Percentiles rank a stretch among this genome's conserved stretches.
These are phyloP conservation scores for Tachyglossus aculeatus DNA, from an alignment of 2,797 vertebrate species.

Conservation along the genomic window DNA sequence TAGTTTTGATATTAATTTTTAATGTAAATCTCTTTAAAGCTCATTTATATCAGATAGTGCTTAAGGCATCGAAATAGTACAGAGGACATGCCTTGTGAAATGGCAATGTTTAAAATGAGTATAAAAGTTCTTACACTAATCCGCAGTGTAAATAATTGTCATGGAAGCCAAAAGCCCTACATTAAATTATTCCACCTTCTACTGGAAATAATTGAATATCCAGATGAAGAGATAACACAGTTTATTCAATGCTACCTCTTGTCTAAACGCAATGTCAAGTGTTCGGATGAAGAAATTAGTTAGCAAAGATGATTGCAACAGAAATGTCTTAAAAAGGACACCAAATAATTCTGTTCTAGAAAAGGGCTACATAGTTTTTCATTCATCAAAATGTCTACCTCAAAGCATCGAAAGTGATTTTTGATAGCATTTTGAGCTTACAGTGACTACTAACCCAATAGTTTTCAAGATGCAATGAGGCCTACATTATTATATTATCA, in stretches of 20 bases:
- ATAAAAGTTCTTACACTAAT: not conserved
- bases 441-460: no score
- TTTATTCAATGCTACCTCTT: not conserved
- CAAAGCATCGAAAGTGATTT: not conserved
- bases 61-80: slow-evolving; percentile 7
- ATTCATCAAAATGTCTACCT: not conserved
- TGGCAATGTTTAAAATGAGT: not conserved
- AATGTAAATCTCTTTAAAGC: not conserved
- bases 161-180: not conserved
- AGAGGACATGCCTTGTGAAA: not conserved
- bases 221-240: not conserved
- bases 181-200: not conserved
- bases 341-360: not conserved
- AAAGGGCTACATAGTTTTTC: not conserved
- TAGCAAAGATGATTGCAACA: no score
- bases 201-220: not conserved
- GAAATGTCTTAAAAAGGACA: not conserved
- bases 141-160: not conserved
- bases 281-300: not conserved
- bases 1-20: slow-evolving; percentile 41
- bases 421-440: not conserved
- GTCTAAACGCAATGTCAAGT: not conserved
- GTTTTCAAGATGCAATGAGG: no score
- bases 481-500: no score
- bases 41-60: slow-evolving; percentile 25